Conservation (phyloP, 2,113 vertebrate species). For the Barbus barbus region DNA sequence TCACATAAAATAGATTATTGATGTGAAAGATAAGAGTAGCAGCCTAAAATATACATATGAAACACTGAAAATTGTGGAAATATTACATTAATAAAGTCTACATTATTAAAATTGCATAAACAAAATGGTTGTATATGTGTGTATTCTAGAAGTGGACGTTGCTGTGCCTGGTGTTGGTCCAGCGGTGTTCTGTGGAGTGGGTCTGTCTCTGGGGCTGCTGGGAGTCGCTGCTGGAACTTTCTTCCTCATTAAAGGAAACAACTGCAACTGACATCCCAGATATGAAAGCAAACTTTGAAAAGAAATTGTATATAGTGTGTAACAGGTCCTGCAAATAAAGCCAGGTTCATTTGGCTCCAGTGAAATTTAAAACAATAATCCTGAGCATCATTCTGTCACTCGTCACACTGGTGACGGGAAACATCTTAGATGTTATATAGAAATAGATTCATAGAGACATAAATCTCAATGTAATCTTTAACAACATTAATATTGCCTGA, state of each 20-base stretch:
- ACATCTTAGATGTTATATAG: background rate
- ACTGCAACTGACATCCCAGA: constrained; percentile 61
- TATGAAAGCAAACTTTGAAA: background rate
- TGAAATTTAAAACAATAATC: background rate
- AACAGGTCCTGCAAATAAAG: background rate
- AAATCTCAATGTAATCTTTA: background rate
- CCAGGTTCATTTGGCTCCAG: background rate
- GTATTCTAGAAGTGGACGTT: constrained; percentile 41
- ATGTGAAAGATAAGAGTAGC: background rate
- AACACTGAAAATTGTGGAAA: background rate
- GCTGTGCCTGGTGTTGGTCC: constrained; percentile 54
- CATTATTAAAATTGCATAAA: background rate
- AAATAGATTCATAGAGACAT: background rate
- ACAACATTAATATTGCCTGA: background rate
- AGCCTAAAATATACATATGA: background rate
- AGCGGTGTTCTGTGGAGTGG: constrained; percentile 64
- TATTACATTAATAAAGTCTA: too few relatives aligned
- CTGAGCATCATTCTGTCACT: background rate
- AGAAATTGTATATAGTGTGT: background rate
- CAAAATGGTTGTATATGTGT: background rate
- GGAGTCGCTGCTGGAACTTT: constrained; percentile 69
- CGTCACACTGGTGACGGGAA: background rate
- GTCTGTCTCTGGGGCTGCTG: constrained; percentile 66
- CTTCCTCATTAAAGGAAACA: constrained; percentile 71
- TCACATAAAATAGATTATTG: background rate